Percentiles rank a stretch among this genome's conserved stretches.
Conservation (phyloP, 2,797 vertebrate genomes). For the Gymnopithys bicolor region DNA sequence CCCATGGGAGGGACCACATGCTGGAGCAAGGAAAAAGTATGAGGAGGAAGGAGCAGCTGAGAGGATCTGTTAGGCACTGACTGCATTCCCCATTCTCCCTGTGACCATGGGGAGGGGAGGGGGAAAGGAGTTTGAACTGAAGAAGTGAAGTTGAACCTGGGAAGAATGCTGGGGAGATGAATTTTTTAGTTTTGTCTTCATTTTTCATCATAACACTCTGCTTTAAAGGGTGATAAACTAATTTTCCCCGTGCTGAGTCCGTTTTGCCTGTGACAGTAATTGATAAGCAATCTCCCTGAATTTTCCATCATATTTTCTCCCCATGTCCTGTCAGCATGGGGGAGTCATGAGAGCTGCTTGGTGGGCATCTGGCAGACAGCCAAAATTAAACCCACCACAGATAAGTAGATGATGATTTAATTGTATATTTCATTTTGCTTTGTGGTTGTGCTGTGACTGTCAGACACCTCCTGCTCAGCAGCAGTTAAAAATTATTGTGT, state of each 20-base stretch:
- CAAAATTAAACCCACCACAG: background rate
- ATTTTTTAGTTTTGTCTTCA: background rate
- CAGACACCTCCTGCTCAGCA: background rate
- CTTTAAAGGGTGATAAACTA: background rate
- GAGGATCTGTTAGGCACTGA: background rate
- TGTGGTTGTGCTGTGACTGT: background rate
- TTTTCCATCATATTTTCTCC: background rate
- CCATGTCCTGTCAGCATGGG: rapidly evolving
- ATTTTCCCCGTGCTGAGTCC: background rate
- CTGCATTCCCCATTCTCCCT: background rate
- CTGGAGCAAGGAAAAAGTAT: background rate
- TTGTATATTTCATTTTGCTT: background rate
- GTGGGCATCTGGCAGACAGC: background rate
- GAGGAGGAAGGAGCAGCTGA: background rate
- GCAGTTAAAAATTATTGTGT: background rate
- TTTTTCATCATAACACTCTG: background rate
- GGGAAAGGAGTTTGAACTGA: background rate
- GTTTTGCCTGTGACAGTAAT: background rate
- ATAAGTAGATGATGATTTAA: background rate
- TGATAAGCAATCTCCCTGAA: background rate
- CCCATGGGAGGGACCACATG: background rate
- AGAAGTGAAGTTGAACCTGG: background rate
- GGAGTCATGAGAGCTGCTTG: background rate
- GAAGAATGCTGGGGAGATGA: background rate
- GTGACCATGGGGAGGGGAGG: background rate